These are phyloP conservation scores for Plusia festucae DNA, from an alignment of 2,888 invertebrate species.

Conservation along the genomic window DNA sequence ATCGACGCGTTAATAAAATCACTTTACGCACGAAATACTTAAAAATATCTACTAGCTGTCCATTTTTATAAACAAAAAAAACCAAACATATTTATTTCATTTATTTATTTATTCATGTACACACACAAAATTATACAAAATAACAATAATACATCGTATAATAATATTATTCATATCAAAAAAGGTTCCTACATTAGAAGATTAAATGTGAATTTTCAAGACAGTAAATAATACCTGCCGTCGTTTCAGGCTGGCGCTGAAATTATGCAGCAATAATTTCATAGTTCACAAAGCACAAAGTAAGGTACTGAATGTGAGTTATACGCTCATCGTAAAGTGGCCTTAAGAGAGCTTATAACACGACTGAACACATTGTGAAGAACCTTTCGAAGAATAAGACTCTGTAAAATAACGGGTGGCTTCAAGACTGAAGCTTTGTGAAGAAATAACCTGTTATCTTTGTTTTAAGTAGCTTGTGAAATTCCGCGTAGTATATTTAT, in stretches of 20 bases:
- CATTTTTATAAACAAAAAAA: too few relatives aligned
- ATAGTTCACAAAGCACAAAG: slow-evolving; percentile 69
- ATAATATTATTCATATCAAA: background rate
- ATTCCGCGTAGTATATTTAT: slow-evolving; percentile 27
- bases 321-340: slow-evolving; percentile 66
- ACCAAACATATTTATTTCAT: too few relatives aligned
- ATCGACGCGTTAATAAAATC: too few relatives aligned
- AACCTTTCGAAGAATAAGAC: slow-evolving; percentile 61
- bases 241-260: slow-evolving; percentile 58
- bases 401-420: slow-evolving; percentile 55
- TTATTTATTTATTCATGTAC: too few relatives aligned
- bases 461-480: slow-evolving; percentile 33
- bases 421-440: slow-evolving; percentile 49
- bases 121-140: too few relatives aligned
- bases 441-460: slow-evolving; percentile 40
- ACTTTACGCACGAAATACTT: too few relatives aligned
- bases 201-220: slow-evolving; percentile 46
- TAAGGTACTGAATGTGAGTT: slow-evolving; percentile 63
- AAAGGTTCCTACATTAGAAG: slow-evolving; percentile 10
- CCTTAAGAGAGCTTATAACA: slow-evolving; percentile 70
- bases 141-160: too few relatives aligned
- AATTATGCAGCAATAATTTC: slow-evolving; percentile 71
- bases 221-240: slow-evolving; percentile 60
- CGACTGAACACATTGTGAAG: slow-evolving; percentile 63
- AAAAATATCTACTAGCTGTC: too few relatives aligned